Evolutionary conservation across 2,113 vertebrate genomes (phyloP).

Genomic region (Gnathonemus longibarbis): DNA sequence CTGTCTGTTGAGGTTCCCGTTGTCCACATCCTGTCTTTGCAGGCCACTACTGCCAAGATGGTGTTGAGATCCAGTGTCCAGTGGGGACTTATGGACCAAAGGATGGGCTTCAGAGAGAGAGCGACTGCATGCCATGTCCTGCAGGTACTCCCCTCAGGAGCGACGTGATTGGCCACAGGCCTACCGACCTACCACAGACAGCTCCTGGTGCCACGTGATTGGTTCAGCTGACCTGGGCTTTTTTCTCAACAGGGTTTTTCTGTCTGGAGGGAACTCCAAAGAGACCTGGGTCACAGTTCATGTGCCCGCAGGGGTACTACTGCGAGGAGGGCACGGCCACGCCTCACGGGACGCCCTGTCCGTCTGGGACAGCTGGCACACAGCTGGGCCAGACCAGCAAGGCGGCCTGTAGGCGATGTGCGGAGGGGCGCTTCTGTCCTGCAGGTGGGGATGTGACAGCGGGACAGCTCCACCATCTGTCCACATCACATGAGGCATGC

Average conservation of each 20-base stretch:
- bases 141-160: conserved; percentile 54
- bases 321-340: conserved; percentile 66
- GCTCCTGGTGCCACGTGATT: not conserved
- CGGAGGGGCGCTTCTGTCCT: conserved; percentile 69
- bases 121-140: conserved; percentile 55
- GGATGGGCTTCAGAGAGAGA: conserved; percentile 49
- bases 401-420: conserved; percentile 65
- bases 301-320: conserved; percentile 69
- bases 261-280: conserved; percentile 65
- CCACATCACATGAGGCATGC: not conserved
- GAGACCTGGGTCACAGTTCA: conserved; percentile 58
- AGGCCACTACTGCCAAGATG: conserved; percentile 68
- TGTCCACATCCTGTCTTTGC: not conserved
- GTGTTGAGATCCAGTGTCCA: conserved; percentile 53
- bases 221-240: not conserved
- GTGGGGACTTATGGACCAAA: conserved; percentile 62
- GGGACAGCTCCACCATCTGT: not conserved
- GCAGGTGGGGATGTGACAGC: conserved; percentile 39
- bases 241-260: conserved; percentile 60
- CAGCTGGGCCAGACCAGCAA: conserved; percentile 71
- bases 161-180: not conserved
- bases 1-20: not conserved
- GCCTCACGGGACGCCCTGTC: conserved; percentile 67
- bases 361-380: conserved; percentile 66
- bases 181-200: too few species aligned